Conservation (phyloP, 2,113 vertebrate species). For the Leptocoma aspasia region DNA sequence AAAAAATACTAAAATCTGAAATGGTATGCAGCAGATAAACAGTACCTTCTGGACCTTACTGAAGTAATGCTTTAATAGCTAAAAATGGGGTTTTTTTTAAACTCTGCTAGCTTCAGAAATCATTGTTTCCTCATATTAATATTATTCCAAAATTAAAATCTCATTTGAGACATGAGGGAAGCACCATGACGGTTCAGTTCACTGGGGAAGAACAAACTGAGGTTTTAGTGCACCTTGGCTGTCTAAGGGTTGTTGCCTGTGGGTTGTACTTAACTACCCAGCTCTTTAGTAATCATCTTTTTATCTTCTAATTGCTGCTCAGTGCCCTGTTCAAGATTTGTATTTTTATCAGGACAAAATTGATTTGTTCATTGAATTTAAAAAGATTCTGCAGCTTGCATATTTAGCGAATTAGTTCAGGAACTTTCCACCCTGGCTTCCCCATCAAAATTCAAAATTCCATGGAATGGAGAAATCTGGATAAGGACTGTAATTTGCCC, state of each 20-base stretch:
- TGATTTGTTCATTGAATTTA: background rate
- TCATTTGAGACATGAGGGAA: background rate
- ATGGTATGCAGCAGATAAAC: background rate
- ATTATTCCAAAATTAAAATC: background rate
- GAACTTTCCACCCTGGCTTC: background rate
- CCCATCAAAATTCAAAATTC: background rate
- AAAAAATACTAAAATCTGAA: background rate
- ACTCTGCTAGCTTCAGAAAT: background rate
- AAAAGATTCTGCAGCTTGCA: background rate
- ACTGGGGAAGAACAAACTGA: background rate
- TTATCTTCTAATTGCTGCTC: background rate
- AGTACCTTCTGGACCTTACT: background rate
- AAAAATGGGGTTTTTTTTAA: accelerated
- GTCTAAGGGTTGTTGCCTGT: background rate
- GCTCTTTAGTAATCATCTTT: background rate
- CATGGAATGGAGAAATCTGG: background rate
- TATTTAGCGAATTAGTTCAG: background rate
- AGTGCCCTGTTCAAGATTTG: background rate
- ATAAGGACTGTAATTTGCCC: background rate
- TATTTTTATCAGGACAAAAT: background rate
- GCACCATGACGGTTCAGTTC: background rate
- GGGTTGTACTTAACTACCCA: background rate
- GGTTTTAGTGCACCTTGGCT: background rate
- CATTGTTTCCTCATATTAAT: background rate
- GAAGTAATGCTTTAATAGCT: background rate